phyloP scores from a whole-genome alignment of 2,113 vertebrate genomes.

The Marcusenius ussheri region DNA sequence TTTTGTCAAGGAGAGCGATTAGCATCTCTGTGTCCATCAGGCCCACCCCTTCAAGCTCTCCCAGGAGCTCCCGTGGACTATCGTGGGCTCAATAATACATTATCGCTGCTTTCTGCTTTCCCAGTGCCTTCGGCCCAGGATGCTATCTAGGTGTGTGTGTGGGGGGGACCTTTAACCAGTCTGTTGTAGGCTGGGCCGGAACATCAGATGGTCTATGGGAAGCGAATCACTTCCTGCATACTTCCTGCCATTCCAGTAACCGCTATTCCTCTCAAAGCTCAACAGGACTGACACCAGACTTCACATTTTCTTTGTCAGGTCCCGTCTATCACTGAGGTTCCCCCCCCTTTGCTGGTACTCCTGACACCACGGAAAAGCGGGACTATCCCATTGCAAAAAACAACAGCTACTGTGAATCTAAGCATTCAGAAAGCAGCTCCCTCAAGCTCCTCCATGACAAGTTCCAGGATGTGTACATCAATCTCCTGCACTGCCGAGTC shows the following conservation, averaged over 20 bases:
- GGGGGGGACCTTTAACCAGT: background rate
- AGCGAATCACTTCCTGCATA: background rate
- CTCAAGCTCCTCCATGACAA: background rate
- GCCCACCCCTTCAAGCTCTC: background rate
- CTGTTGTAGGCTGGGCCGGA: background rate
- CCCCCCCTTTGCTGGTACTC: background rate
- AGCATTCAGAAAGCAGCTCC: background rate
- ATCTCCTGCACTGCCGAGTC: background rate
- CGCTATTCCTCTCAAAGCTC: background rate
- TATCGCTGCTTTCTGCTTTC: background rate
- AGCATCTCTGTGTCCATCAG: conserved; percentile 35
- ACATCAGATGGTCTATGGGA: background rate
- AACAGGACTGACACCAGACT: background rate
- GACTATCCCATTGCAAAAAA: background rate
- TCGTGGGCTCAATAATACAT: background rate
- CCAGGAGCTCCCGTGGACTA: background rate
- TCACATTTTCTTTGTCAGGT: background rate
- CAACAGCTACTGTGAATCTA: background rate
- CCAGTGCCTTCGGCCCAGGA: background rate
- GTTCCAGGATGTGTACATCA: background rate
- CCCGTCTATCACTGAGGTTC: background rate
- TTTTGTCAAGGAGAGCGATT: conserved; percentile 17
- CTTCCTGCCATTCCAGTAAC: background rate
- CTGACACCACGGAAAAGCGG: background rate
- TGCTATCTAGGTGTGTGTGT: background rate